Percentiles rank a stretch among this genome's conserved stretches.
phyloP scores from a whole-genome alignment of 2,113 vertebrate species.

The Malurus alboscapulatus region DNA sequence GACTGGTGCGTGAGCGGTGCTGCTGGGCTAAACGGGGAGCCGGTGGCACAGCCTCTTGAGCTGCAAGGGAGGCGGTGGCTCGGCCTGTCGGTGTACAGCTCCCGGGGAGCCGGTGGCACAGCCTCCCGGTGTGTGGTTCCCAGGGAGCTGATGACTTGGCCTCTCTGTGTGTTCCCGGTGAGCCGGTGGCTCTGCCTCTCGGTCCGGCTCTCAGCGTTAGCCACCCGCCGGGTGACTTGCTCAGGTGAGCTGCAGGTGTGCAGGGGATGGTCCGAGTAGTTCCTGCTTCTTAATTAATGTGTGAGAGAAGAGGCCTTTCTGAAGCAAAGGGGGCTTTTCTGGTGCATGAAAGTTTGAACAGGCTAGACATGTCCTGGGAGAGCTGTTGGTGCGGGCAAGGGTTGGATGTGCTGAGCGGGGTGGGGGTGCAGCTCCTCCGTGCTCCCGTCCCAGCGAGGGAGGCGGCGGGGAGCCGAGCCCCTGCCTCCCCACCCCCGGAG shows the following conservation, averaged over 20 bases:
- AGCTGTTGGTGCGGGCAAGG: background rate
- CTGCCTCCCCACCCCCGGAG: background rate
- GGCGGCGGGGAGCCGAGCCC: background rate
- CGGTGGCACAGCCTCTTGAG: fast-evolving
- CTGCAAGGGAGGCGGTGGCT: background rate
- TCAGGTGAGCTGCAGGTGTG: background rate
- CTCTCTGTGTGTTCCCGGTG: fast-evolving
- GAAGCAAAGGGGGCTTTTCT: background rate
- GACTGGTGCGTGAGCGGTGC: background rate
- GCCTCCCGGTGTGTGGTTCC: background rate
- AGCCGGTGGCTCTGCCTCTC: background rate
- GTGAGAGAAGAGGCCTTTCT: background rate
- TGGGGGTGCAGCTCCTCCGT: background rate
- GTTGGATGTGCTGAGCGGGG: background rate
- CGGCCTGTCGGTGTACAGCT: background rate
- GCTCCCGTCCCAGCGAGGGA: background rate
- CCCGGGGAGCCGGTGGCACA: background rate
- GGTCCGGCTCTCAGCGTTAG: background rate
- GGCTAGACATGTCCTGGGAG: background rate
- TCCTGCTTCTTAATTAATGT: background rate
- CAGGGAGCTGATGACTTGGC: background rate
- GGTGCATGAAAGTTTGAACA: background rate
- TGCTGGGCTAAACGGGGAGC: background rate
- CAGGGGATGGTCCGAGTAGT: background rate
- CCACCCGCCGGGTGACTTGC: background rate